Base-by-base conservation (phyloP, 2,113 vertebrate species). In the Hemiscyllium ocellatum region DNA sequence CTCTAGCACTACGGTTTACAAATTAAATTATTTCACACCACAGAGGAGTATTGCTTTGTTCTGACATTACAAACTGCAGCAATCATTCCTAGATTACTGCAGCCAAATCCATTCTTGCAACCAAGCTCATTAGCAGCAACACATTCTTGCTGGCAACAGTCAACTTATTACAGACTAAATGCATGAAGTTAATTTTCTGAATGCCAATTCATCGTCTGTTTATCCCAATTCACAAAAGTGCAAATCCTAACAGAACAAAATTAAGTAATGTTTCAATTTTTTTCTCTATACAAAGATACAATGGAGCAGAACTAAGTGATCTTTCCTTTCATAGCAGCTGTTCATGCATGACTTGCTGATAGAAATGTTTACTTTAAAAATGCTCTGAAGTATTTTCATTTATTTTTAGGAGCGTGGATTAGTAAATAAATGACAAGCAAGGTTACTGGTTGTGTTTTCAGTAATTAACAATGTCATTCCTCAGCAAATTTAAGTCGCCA, bases 291-390 rank as follows among this genome's bases (percentile, higher is more conserved):
- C 33, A 8, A 66, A 68, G 66, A 66, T 37, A 65, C 10, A 66
- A 17, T 37, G n/a, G 26, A 93, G 19, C 89, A 66, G 89, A 93
- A 42, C 61, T 20, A 42, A 66, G 56, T 42, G 89, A 93, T 37
- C 5, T 66, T 93, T n/a, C 19, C 33, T 8, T 91, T 19, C 19
- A 93, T 22, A n/a, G 15, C 17, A 66, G n/a, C 19, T 66, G 17
- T 19, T 19, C 33, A 91, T n/a, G 52, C 65, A 65, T 68, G 89
- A n/a, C 61, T 66, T 29, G 65, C 89, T 20, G 29, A 22, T 12
- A 61, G 33, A 93, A 93, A 66, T 47, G 22, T 93, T 93, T 93
- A 93, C 61, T 37, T 66, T 93, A 19, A 91, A 91, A 66, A 66
- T 65, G 56, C 65, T 91, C 33, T 66, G 37, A 65, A 37, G 89